phyloP scores from a whole-genome alignment of 2,888 invertebrate genomes.

The Poecilus cupreus region DNA sequence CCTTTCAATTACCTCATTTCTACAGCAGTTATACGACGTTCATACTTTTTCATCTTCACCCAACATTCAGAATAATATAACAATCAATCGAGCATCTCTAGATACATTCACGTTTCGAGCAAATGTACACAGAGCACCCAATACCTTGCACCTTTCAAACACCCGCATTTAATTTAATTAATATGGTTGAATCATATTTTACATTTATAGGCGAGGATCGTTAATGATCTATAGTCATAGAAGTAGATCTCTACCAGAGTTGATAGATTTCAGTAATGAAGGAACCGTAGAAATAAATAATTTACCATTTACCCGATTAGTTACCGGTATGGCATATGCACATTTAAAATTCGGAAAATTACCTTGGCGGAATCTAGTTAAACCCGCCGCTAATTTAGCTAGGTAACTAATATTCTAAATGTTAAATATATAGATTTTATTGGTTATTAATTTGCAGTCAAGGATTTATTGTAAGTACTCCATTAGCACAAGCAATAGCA shows the following conservation, averaged over 20 bases:
- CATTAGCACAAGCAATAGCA: conserved; percentile 72
- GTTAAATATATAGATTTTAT: no score
- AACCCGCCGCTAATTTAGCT: conserved; percentile 77
- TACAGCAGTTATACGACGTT: no score
- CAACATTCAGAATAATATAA: no score
- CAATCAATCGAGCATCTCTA: no score
- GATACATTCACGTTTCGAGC: no score
- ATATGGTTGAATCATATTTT: neutral
- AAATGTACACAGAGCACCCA: no score
- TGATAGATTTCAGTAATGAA: conserved; percentile 76
- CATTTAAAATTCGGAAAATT: conserved; percentile 76
- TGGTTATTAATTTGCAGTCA: conserved; percentile 66
- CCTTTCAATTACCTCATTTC: no score
- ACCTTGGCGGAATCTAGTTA: conserved; percentile 77
- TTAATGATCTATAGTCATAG: conserved; percentile 84
- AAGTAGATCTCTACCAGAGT: conserved; percentile 73
- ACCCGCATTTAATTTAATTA: neutral
- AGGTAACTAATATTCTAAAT: conserved; percentile 67
- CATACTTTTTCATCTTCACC: no score
- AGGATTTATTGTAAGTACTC: conserved; percentile 74
- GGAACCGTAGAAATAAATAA: conserved; percentile 68
- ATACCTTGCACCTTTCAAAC: no score
- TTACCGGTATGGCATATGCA: conserved; percentile 76
- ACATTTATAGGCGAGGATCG: conserved; percentile 80
- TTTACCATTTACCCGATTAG: conserved; percentile 75